Percentiles rank a stretch among this genome's conserved stretches.
phyloP scores from a whole-genome alignment of 2,113 vertebrate species.

The Carassius carassius region DNA sequence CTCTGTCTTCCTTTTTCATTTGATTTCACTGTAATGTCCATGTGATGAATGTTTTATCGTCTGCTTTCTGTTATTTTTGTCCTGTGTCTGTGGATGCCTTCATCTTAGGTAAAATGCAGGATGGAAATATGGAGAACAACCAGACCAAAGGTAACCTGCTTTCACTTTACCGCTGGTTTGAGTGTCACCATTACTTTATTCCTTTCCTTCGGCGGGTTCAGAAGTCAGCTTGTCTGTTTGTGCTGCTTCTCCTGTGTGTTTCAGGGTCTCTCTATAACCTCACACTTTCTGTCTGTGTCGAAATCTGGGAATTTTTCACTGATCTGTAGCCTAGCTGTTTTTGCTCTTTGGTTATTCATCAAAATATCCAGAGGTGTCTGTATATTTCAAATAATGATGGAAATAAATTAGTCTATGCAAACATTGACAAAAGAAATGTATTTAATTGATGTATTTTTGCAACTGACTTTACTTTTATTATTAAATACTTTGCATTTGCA shows the following conservation, averaged over 20 bases:
- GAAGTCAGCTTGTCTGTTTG: slow-evolving; percentile 49
- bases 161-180: slow-evolving; percentile 65
- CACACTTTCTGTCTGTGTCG: neutral
- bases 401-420: neutral
- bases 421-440: neutral
- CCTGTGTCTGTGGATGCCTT: slow-evolving; percentile 92
- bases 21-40: slow-evolving; percentile 75
- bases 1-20: slow-evolving; percentile 77
- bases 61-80: slow-evolving; percentile 86
- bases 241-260: slow-evolving; percentile 59
- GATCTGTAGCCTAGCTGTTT: neutral
- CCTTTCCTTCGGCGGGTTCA: slow-evolving; percentile 3
- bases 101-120: slow-evolving; percentile 99
- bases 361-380: neutral
- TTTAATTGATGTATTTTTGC: neutral
- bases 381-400: neutral
- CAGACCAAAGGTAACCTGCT: slow-evolving; percentile 98
- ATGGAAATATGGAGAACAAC: slow-evolving; percentile 99
- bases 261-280: slow-evolving; percentile 54
- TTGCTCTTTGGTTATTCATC: neutral
- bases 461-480: neutral
- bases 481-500: neutral
- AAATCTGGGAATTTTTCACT: neutral
- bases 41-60: slow-evolving; percentile 83
- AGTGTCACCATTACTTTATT: slow-evolving; percentile 37